Percentiles rank a stretch among this genome's conserved stretches.
These are phyloP conservation scores for Enteromius anoplus DNA, from an alignment of 2,797 vertebrate species.

Conservation along the genomic window DNA sequence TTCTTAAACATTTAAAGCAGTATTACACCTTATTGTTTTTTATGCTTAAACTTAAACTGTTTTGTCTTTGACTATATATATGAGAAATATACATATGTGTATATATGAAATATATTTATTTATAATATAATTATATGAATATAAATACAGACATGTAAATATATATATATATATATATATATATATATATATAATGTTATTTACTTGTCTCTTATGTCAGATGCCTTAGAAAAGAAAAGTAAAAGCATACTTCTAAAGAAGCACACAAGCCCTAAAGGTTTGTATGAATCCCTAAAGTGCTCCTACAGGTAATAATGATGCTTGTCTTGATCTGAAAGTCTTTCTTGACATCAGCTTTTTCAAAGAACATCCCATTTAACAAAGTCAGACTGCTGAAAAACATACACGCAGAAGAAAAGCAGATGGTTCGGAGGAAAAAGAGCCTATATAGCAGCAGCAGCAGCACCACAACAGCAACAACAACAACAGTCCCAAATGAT, in stretches of 20 bases:
- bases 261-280: not conserved
- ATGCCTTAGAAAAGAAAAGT: not conserved
- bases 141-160: too few relatives aligned
- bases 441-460: not conserved
- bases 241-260: not conserved
- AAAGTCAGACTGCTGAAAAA: slow-evolving; percentile 45
- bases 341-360: slow-evolving; percentile 7
- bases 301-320: not conserved
- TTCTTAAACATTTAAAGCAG: too few relatives aligned
- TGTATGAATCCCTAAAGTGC: not conserved
- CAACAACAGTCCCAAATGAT: slow-evolving; percentile 31
- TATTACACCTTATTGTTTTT: too few relatives aligned
- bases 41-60: too few relatives aligned
- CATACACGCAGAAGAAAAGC: slow-evolving; percentile 48
- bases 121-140: too few relatives aligned
- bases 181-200: too few relatives aligned
- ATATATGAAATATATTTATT: too few relatives aligned
- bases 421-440: not conserved
- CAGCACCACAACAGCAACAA: not conserved
- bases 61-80: too few relatives aligned
- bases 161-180: too few relatives aligned
- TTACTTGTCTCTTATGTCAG: not conserved
- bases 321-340: not conserved
- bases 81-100: too few relatives aligned
- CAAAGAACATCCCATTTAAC: slow-evolving; percentile 8